Percentiles rank a stretch among this genome's conserved stretches.
These are phyloP conservation scores for Actinopyga echinites DNA, from an alignment of 53 echinoderm and acorn worm species.

Conservation along the genomic window DNA sequence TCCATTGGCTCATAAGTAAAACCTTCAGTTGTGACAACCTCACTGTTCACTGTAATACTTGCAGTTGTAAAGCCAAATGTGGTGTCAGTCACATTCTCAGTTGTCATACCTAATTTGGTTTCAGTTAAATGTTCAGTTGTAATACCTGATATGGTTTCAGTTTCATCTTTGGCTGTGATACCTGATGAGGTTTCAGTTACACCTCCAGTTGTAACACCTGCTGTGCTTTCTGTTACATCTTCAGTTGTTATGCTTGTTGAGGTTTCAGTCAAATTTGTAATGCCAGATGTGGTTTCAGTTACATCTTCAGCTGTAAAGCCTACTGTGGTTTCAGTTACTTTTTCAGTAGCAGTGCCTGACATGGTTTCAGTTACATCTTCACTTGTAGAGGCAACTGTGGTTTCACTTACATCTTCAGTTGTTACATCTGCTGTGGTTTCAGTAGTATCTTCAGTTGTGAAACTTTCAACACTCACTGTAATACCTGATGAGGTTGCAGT, in stretches of 20 bases:
- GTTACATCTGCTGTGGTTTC: background rate
- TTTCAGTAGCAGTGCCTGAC: background rate
- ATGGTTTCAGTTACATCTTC: background rate
- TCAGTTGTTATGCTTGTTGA: background rate
- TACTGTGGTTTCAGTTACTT: background rate
- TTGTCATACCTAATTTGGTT: background rate
- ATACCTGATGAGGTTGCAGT: background rate
- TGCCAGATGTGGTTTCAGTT: background rate
- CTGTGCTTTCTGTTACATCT: background rate
- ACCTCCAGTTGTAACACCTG: background rate
- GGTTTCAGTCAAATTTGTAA: background rate
- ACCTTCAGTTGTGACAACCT: background rate
- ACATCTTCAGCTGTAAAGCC: background rate
- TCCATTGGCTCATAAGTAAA: background rate
- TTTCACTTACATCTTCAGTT: background rate
- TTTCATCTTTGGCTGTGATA: background rate
- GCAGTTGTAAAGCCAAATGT: background rate
- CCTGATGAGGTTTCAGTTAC: background rate
- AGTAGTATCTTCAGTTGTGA: background rate
- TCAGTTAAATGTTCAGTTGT: background rate
- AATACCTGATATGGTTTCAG: background rate
- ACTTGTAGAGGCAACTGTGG: background rate
- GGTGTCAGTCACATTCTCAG: too few species aligned
- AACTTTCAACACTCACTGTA: background rate
- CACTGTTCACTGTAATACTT: background rate